Evolutionary conservation across 2,797 vertebrate genomes (phyloP), one percentile per base, ranked within the genome.

Genomic region (Amphiprion clarkii): DNA sequence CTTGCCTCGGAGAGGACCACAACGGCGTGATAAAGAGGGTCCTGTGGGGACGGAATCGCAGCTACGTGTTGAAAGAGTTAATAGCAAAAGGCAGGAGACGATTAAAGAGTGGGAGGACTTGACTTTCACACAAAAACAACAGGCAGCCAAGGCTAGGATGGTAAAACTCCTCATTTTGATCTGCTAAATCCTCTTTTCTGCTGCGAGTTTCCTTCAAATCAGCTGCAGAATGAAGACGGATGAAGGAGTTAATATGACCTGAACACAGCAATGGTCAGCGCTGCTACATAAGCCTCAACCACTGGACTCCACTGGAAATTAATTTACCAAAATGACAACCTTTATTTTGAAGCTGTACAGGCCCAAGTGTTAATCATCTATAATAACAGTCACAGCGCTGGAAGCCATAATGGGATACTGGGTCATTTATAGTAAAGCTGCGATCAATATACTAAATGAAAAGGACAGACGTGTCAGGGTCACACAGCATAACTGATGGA

Each of bases 371-470:
- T 78, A 83, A 88, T 90, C 71, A 69, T 83, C 69, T 69, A 8
- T 59, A 73, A 46, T 54, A 70, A 69, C 60, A 62, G 54, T 68
- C 52, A 49, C 53, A 60, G 60, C 17, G 46, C 71, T 57, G 60
- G 67, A 53, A 76, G 83, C 65, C 67, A 69, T 72, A 70, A 88
- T 72, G 82, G 88, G 29, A 84, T 52, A 69, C 70, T 75, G 52
- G 12, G 58, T 74, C 70, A 61, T 85, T 78, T 78, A 72, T 51
- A 76, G 58, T 61, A 49, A 79, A 79, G 82, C 71, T 53, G 71
- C 21, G 67, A 91, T 92, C 87, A 87, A 92, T 92, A 87, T 13
- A 49, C 5, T 78, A 81, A 87, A 88, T 84, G 83, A 83, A 91
- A 81, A 78, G 36, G 72, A 76, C 76, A 86, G 77, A 82, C 79